Base-by-base conservation (phyloP, 2,888 invertebrate genomes). In the Lamellibrachia satsuma region DNA sequence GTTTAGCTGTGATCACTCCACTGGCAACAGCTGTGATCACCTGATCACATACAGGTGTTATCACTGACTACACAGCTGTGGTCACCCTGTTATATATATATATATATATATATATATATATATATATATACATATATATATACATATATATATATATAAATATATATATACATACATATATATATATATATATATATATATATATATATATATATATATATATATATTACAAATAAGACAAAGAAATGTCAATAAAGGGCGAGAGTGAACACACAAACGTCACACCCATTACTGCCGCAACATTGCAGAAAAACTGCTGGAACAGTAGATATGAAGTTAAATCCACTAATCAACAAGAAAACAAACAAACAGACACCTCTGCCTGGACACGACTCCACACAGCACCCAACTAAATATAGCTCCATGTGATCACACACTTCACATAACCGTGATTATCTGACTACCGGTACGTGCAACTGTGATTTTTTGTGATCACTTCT, bases 321-420 rank as follows among this genome's bases (percentile, higher is more conserved):
- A 75, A 75, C 15, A 75, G 22, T 15, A 75, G 15, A 75, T 22
- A 22, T 75, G 75, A 75, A 75, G 11, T 75, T 75, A 4, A 75
- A 75, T 75, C n/a, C 75, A 75, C 75, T 75, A 75, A 75, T 75
- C 15, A 75, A 75, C 75, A 22, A 75, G 75, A 75, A 75, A 75
- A 75, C 75, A 75, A 75, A 75, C 75, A 75, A 75, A n/a, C 75
- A 75, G 22, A 75, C 75, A 75, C 75, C 39, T 39, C 75, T 75
- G 75, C 22, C 2, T 75, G 75, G 75, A 22, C 75, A 15, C 15
- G 22, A 75, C 75, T 22, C 22, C 75, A 75, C 75, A 75, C 15
- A n/a, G 22, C 75, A 75, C 75, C 22, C n/a, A 75, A 90, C 15
- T 39, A 39, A 39, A 39, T 39, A 39, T 39, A 39, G 39, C 39